Conservation (phyloP, 2,888 invertebrate species). For the Brachylomia viminalis region DNA sequence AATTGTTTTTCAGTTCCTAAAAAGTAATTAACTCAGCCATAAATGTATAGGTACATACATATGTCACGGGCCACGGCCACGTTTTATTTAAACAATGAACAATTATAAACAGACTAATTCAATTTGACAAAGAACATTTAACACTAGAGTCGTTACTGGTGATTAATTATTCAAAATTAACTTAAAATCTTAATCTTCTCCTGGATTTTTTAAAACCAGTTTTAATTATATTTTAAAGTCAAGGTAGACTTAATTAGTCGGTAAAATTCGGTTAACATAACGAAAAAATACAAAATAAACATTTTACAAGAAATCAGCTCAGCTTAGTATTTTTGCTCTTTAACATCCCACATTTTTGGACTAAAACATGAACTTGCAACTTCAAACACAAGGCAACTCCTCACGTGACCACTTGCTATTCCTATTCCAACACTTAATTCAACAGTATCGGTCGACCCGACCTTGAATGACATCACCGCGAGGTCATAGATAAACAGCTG, state of each 20-base stretch:
- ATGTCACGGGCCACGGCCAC: slow-evolving; percentile 1
- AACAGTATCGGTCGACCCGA: slow-evolving; percentile 52
- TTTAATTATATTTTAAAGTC: slow-evolving; percentile 16
- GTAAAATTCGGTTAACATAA: too few relatives aligned
- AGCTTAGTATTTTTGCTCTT: background rate
- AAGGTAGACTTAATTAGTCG: slow-evolving; percentile 9
- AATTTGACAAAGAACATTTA: slow-evolving; percentile 1
- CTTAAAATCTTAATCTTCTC: background rate
- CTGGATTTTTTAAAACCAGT: slow-evolving; percentile 8
- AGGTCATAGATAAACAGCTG: slow-evolving; percentile 61
- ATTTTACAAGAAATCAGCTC: background rate
- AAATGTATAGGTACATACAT: too few relatives aligned
- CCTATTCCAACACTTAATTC: slow-evolving; percentile 41
- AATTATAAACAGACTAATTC: slow-evolving; percentile 2
- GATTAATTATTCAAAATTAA: slow-evolving; percentile 12
- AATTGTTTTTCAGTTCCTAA: too few relatives aligned
- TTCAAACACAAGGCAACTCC: slow-evolving; percentile 27
- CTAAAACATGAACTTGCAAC: background rate
- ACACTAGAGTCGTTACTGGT: background rate
- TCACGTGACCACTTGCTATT: slow-evolving; percentile 40
- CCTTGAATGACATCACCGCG: slow-evolving; percentile 70
- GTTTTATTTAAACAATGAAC: slow-evolving; percentile 35
- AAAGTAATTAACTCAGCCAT: too few relatives aligned
- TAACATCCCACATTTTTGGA: background rate
- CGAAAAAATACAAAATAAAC: background rate